phyloP scores from a whole-genome alignment of 2,113 vertebrate genomes.

The Nesogale talazaci region DNA sequence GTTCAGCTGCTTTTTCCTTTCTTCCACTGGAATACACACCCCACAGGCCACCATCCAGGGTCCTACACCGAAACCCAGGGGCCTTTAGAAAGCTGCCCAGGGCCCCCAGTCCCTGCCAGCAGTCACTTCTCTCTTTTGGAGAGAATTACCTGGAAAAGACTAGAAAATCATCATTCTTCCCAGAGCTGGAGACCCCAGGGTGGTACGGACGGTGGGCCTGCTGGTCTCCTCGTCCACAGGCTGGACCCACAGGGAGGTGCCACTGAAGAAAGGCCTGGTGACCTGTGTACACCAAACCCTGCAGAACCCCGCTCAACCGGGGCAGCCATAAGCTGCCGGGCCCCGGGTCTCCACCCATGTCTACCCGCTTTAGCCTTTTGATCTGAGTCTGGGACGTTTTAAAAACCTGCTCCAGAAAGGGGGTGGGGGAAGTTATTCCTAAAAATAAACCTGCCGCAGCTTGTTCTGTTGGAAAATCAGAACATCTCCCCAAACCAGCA shows the following conservation, averaged over 20 bases:
- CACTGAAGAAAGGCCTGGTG: neutral
- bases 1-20: neutral
- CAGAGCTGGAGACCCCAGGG: neutral
- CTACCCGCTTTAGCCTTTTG: neutral
- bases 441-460: neutral
- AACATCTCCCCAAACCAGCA: neutral
- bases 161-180: neutral
- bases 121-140: neutral
- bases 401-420: neutral
- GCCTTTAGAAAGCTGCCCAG: neutral
- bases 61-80: neutral
- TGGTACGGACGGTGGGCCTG: neutral
- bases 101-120: neutral
- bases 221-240: neutral
- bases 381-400: neutral
- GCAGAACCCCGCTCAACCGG: neutral
- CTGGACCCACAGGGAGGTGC: neutral
- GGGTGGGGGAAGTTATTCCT: neutral
- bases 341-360: neutral
- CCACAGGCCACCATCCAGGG: neutral
- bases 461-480: neutral
- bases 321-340: fast-evolving
- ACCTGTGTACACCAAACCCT: neutral
- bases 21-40: neutral
- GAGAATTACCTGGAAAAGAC: neutral